Base-by-base conservation (phyloP, 1,140 invertebrate genomes). In the Latrodectus geometricus region DNA sequence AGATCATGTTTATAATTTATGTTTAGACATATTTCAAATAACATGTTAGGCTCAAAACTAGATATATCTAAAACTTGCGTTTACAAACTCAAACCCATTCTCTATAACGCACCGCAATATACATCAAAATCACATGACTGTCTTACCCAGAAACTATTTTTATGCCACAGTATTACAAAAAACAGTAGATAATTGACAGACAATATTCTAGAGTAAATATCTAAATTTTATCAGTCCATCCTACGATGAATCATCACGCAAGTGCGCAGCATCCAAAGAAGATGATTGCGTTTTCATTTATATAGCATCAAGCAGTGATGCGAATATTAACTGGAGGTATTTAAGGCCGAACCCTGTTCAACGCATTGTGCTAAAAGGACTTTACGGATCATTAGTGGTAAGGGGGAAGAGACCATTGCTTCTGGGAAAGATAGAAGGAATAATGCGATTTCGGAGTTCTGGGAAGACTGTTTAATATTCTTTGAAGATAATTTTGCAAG, bases 321-420 rank as follows among this genome's bases (percentile, higher is more conserved):
- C 80, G 69, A 82, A 82, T 82, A 68, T 70, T 82, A 82, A 82
- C 70, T 68, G 20, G 54, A 74, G 80, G 80, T 68, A 82, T 82
- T 82, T 74, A 82, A 23, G 56, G 21, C 80, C 54, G 66, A 61
- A 68, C 65, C 48, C 20, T 70, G 68, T 21, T 21, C 66, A 35
- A 52, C 78, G 68, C 35, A 81, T 81, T 70, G 78, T 70, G 78
- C 78, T 72, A 35, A 11, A 9, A 68, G 80, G 80, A 82, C 15
- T 73, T 73, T 9, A 21, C 80, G 80, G 69, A 74, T 82, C 80
- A 82, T 82, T 82, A 82, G 80, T 61, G 14, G 48, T 17, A 17
- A 14, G 54, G 54, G 11, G 54, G 35, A 35, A 35, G 35, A 21
- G 17, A 56, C 68, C 79, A 35, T n/a, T 21, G 66, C 56, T n/a